These are phyloP conservation scores for Chydorus sphaericus DNA, from an alignment of 2,888 invertebrate genomes.

Conservation along the genomic window DNA sequence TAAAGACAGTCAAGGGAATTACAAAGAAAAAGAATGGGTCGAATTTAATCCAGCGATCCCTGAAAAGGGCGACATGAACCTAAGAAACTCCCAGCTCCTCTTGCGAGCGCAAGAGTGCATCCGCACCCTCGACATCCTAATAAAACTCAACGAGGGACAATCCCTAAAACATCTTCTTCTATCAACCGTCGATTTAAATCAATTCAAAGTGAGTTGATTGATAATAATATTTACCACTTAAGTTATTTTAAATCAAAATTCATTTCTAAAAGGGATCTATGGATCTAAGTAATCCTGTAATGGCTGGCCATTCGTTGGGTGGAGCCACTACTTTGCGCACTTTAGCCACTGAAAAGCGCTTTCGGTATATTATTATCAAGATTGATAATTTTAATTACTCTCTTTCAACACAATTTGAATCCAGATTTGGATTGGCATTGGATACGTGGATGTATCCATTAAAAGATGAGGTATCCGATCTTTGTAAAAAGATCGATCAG, in stretches of 20 bases:
- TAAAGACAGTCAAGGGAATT: background rate
- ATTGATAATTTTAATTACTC: too few relatives aligned
- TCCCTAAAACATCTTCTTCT: conserved; percentile 29
- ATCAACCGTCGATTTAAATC: conserved; percentile 27
- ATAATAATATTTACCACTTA: background rate
- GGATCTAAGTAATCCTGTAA: conserved; percentile 32
- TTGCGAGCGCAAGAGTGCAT: conserved; percentile 36
- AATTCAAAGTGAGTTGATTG: conserved; percentile 27
- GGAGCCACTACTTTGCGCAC: conserved; percentile 43
- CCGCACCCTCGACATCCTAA: conserved; percentile 35
- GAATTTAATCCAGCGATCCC: background rate
- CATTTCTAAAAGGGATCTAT: conserved; percentile 29
- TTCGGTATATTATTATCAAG: too few relatives aligned
- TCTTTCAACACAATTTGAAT: too few relatives aligned
- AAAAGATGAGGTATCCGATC: conserved; percentile 32
- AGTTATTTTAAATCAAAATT: conserved; percentile 15
- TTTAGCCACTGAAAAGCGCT: conserved; percentile 36
- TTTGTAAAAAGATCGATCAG: conserved; percentile 30
- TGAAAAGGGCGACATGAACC: background rate
- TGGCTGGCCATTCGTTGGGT: conserved; percentile 51
- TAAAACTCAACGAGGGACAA: conserved; percentile 34
- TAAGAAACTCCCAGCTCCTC: conserved; percentile 29
- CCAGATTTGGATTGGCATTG: conserved; percentile 36
- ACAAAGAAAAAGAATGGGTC: conserved; percentile 9
- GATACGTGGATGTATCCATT: conserved; percentile 48